Conservation (phyloP, 2,797 vertebrate species). For the Rhinichthys osculus region DNA sequence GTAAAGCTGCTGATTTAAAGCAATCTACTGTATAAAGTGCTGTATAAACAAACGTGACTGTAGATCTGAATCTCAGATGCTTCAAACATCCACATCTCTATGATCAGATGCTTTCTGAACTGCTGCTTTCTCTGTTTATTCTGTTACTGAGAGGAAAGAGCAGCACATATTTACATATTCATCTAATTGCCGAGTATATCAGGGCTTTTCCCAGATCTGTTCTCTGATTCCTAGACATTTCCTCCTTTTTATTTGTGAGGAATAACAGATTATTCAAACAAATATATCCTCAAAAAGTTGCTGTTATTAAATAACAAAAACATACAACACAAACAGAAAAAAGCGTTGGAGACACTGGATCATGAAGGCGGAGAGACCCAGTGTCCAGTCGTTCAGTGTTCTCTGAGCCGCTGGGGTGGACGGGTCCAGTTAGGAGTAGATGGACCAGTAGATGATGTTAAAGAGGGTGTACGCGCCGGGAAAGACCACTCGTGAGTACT, state of each 20-base stretch:
- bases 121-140: not conserved
- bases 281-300: not conserved
- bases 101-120: not conserved
- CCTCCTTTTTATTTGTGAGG: not conserved
- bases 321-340: not conserved
- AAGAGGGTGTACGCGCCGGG: constrained; percentile 95
- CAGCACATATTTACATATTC: not conserved
- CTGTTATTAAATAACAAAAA: not conserved
- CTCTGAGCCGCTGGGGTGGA: not conserved
- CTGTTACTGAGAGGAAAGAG: not conserved
- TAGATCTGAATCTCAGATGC: not conserved
- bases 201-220: not conserved
- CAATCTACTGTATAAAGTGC: too few species aligned
- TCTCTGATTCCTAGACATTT: not conserved
- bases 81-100: not conserved
- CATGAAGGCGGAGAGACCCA: constrained; percentile 67
- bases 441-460: constrained; percentile 98
- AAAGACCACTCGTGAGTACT: constrained; percentile 94
- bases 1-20: too few species aligned
- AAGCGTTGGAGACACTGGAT: constrained; percentile 68
- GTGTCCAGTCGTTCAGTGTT: not conserved
- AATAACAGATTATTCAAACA: not conserved
- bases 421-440: constrained; percentile 83
- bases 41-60: not conserved
- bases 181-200: not conserved